Conservation (phyloP, 1,140 invertebrate genomes). For the Diabrotica virgifera region DNA sequence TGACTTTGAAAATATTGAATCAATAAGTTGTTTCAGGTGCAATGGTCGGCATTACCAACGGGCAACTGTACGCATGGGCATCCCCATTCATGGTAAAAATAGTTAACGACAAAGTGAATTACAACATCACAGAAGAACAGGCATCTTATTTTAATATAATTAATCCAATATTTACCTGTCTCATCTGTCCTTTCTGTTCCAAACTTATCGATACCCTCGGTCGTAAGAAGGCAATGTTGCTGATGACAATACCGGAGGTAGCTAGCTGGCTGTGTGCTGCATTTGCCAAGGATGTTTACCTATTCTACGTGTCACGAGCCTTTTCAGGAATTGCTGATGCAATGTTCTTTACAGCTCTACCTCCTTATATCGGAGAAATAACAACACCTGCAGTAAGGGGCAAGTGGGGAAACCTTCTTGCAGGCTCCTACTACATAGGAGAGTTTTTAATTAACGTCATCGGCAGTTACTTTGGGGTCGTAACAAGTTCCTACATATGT, state of each 20-base stretch:
- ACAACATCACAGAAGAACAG: conserved; percentile 56
- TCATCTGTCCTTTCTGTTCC: conserved; percentile 43
- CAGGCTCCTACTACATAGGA: conserved; percentile 52
- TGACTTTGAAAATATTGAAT: not conserved
- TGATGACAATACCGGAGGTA: conserved; percentile 59
- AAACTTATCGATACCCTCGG: conserved; percentile 50
- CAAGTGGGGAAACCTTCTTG: conserved; percentile 34
- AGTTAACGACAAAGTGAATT: conserved; percentile 24
- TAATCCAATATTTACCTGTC: conserved; percentile 44
- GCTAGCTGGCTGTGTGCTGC: conserved; percentile 65
- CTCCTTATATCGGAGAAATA: conserved; percentile 68
- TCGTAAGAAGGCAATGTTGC: conserved; percentile 64
- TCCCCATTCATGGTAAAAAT: conserved; percentile 40
- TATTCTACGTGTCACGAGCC: conserved; percentile 53
- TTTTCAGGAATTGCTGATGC: conserved; percentile 66
- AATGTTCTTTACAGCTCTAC: conserved; percentile 60
- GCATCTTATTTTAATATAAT: conserved; percentile 62
- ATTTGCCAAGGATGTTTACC: conserved; percentile 50
- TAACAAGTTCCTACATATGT: conserved; percentile 57
- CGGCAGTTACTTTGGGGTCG: conserved; percentile 60
- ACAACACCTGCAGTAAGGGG: conserved; percentile 67
- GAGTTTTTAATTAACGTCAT: conserved; percentile 66
- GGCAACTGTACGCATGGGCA: conserved; percentile 30
- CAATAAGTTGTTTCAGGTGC: conserved; percentile 17
- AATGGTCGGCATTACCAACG: conserved; percentile 8